Evolutionary conservation across 1,140 invertebrate genomes (phyloP), one percentile per base, ranked within the genome.

Genomic region (Frieseomelitta varia): DNA sequence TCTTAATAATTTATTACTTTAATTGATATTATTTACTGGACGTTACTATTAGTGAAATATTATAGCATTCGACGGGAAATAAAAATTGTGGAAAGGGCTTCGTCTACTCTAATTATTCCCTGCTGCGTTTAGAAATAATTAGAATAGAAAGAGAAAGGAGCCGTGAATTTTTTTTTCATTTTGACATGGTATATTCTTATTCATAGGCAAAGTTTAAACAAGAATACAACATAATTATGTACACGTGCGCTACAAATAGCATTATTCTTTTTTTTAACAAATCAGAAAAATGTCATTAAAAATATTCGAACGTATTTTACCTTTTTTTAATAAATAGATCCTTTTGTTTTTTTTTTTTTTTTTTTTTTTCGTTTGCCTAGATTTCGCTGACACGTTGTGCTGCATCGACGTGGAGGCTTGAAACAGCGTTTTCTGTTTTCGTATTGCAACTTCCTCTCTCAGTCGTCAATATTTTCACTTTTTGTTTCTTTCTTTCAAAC

Each of bases 181-280:
- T 90, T 79, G 39, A 87, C 85, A 91, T 84, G 69, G 75, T 87
- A 89, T 90, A 87, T 88, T 91, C 75, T 87, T 91, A 89, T 89
- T 89, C 81, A 82, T 90, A 88, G 73, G 82, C 84, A 87, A 90
- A 85, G 72, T 88, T 90, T 91, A 91, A 91, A 91, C 85, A 86
- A 91, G 87, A 87, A 89, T 92, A 91, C 90, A 91, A 89, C 75
- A 87, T 90, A 91, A 89, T 89, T 88, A 87, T 91, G 81, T 91
- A 91, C 79, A 90, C 78, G 84, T 86, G 87, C 84, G 82, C 84
- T 91, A 90, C 86, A 91, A 91, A 81, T 90, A 91, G 68, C 82
- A 86, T 90, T 77, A 61, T 61, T 61, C 87, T 83, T 84, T 47
- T 78, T 65, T 71, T 79, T 73, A 87, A 63, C 56, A 55, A 79